A percentile compares a stretch with the other conserved stretches of the same genome.
Evolutionary conservation across 2,797 vertebrate genomes (phyloP).

Genomic region (Lagocephalus sceleratus): DNA sequence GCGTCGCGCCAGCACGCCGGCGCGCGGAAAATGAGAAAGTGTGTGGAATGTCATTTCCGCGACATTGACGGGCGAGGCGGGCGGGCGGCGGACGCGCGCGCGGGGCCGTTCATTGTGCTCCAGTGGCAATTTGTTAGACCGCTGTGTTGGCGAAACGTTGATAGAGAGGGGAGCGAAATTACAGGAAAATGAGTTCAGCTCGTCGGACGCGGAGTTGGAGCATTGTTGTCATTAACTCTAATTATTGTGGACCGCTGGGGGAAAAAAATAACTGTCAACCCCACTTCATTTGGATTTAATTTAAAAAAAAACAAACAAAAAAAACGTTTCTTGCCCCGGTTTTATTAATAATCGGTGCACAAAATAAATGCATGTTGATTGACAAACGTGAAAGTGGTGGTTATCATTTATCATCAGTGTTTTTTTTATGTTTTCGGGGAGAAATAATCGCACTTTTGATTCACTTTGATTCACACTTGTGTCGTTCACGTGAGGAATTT

Average conservation of each 20-base stretch:
- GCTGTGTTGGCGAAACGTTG: conserved; percentile 36
- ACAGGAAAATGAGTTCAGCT: conserved; percentile 50
- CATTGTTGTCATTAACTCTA: conserved; percentile 17
- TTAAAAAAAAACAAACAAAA: too few species aligned
- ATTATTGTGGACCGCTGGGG: conserved; percentile 10
- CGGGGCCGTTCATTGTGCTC: conserved; percentile 53
- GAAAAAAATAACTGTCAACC: conserved; percentile 22
- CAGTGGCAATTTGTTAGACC: conserved; percentile 52
- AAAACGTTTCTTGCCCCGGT: too few species aligned
- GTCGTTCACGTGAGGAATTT: not conserved
- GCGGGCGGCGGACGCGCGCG: conserved; percentile 30
- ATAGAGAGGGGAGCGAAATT: conserved; percentile 36
- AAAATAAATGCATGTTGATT: too few species aligned
- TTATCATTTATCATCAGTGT: too few species aligned
- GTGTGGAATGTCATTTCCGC: conserved; percentile 39
- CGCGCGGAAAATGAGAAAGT: conserved; percentile 33
- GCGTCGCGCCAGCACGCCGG: conserved; percentile 32
- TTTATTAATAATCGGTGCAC: too few species aligned
- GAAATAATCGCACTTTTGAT: too few species aligned
- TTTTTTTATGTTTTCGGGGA: too few species aligned
- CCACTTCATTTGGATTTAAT: not conserved
- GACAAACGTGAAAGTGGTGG: too few species aligned
- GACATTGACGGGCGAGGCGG: conserved; percentile 26
- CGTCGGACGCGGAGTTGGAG: conserved; percentile 30
- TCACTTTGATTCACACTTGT: too few species aligned